Base-by-base conservation (phyloP, 2,888 invertebrate genomes). In the Thereva nobilitata region DNA sequence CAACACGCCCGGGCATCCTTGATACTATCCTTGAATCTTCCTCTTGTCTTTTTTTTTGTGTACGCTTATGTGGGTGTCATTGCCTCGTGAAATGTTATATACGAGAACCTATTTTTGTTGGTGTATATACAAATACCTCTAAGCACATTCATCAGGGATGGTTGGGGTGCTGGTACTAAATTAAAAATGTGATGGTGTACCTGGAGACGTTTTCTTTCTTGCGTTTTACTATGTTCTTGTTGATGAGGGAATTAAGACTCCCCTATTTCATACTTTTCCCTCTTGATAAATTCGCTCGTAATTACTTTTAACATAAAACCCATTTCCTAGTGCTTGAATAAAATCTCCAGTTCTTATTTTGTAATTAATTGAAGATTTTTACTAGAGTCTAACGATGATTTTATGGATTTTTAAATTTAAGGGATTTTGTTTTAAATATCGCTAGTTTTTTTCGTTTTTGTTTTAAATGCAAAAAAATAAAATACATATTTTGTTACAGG, bases 151-250 rank as follows among this genome's bases (percentile, higher is more conserved):
- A 56, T 44, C n/a, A 9, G n/a, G 3, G 55, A 12, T n/a, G 59
- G 47, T 38, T 37, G 37, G 47, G n/a, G 35, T 12, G 35, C 44
- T 49, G 10, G 6, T 40, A 64, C 41, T 64, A 64, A 64, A 64
- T 64, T 64, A 64, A 64, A 64, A 64, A 53, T 64, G 53, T 44
- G 35, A 59, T 41, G 56, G 56, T 52, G 35, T 56, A 34, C 40
- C 56, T 44, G n/a, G 44, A 35, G 42, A 56, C 23, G n/a, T 41
- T 56, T 8, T 37, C 23, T 7, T 37, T 40, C 8, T 23, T 10
- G 40, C 4, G 12, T n/a, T 37, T 7, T 12, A 45, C 44, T 42
- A 63, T 47, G 12, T n/a, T 12, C 10, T 23, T 47, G 23, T 23
- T 37, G 42, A 63, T 63, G 52, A 42, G 42, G 52, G 44, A 52